Evolutionary conservation across 2,113 vertebrate genomes (phyloP).

Genomic region (Tetraodon nigroviridis): DNA sequence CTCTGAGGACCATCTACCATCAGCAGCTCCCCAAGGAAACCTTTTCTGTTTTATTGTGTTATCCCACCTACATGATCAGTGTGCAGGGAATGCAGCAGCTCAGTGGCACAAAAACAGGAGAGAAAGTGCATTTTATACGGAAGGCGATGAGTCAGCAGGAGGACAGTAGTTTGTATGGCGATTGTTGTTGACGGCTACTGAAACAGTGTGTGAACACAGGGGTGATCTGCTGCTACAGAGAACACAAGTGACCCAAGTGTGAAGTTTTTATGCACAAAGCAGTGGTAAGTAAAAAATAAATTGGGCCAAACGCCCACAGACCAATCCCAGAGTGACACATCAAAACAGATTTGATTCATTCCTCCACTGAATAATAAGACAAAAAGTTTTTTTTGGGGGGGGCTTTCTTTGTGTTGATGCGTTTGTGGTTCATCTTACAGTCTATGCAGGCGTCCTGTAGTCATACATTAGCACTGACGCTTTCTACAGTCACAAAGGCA

Average conservation of each 20-base stretch:
- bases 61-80: constrained; percentile 48
- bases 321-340: constrained; percentile 18
- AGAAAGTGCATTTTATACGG: constrained; percentile 4
- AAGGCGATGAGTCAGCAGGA: constrained; percentile 40
- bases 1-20: constrained; percentile 40
- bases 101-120: constrained; percentile 25
- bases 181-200: constrained; percentile 50
- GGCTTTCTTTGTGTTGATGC: not conserved
- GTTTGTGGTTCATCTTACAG: not conserved
- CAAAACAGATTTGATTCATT: constrained; percentile 16
- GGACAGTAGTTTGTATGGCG: constrained; percentile 41
- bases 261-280: not conserved
- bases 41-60: constrained; percentile 46
- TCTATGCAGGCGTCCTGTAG: not conserved
- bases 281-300: constrained; percentile 19
- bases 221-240: constrained; percentile 19
- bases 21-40: constrained; percentile 28
- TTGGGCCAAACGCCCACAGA: constrained; percentile 45
- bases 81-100: constrained; percentile 43
- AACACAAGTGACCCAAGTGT: constrained; percentile 27
- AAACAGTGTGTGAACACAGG: constrained; percentile 32
- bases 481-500: too few species aligned
- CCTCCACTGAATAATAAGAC: constrained; percentile 3
- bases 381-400: constrained; percentile 24
- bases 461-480: too few species aligned